Conservation (phyloP, 2,888 invertebrate genomes). For the Eretmocerus hayati region DNA sequence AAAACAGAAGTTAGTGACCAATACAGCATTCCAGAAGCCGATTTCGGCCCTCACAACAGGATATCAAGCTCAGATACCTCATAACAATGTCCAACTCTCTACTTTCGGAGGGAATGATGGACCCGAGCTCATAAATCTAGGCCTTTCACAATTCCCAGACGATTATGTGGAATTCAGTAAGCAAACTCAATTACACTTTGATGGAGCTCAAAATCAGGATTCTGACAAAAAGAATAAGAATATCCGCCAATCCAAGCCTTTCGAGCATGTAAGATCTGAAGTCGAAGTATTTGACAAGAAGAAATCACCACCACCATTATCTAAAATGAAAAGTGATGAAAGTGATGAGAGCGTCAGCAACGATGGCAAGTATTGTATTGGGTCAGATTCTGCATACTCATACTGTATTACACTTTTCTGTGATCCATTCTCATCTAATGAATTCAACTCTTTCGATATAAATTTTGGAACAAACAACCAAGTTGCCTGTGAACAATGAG, state of each 20-base stretch:
- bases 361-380: slow-evolving; percentile 11
- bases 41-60: slow-evolving; percentile 27
- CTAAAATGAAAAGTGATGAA: slow-evolving; percentile 27
- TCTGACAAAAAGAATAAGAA: not conserved
- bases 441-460: too few species aligned
- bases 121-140: too few species aligned
- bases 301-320: slow-evolving; percentile 29
- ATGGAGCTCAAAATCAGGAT: slow-evolving; percentile 9
- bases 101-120: slow-evolving; percentile 28
- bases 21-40: slow-evolving; percentile 23
- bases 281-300: slow-evolving; percentile 39
- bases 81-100: slow-evolving; percentile 20
- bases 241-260: slow-evolving; percentile 12
- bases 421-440: too few species aligned
- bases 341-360: slow-evolving; percentile 17
- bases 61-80: slow-evolving; percentile 28
- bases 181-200: slow-evolving; percentile 40
- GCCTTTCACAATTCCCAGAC: slow-evolving; percentile 14
- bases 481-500: too few species aligned
- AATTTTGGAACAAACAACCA: too few species aligned
- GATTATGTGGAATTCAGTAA: slow-evolving; percentile 34
- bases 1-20: slow-evolving; percentile 15
- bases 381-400: not conserved
- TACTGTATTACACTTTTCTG: not conserved
- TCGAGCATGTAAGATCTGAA: slow-evolving; percentile 34